Conservation (phyloP, 2,888 invertebrate species). For the Eristalis tenax region DNA sequence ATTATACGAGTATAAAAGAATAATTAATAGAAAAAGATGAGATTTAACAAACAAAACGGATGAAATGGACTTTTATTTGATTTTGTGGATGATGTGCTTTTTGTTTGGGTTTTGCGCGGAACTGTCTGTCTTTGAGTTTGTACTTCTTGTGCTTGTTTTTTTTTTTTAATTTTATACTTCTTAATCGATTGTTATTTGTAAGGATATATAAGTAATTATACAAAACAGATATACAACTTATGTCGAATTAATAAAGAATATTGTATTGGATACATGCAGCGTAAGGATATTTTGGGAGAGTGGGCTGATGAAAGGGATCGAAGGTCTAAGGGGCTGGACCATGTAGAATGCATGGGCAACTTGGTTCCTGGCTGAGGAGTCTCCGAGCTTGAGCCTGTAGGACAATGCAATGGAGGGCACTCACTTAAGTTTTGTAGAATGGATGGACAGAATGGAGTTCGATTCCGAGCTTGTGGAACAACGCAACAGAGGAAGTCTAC, state of each 20-base stretch:
- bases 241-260: conserved; percentile 47
- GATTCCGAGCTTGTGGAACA: no score
- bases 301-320: neutral
- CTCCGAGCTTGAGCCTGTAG: no score
- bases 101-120: neutral
- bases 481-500: no score
- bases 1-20: conserved; percentile 36
- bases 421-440: no score
- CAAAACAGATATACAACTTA: conserved; percentile 33
- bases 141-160: neutral
- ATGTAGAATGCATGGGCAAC: no score
- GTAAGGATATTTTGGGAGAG: neutral
- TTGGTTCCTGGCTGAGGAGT: no score
- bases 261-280: conserved; percentile 36
- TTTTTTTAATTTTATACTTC: conserved; percentile 17
- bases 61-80: conserved; percentile 41
- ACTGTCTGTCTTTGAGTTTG: neutral
- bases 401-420: no score
- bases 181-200: conserved; percentile 39
- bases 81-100: neutral
- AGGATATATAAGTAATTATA: conserved; percentile 24
- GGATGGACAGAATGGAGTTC: no score
- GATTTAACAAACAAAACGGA: conserved; percentile 48
- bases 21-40: conserved; percentile 24
- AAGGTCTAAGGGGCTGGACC: no score